Evolutionary conservation across 1,140 invertebrate genomes (phyloP).

Genomic region (Daktulosphaira vitifoliae): DNA sequence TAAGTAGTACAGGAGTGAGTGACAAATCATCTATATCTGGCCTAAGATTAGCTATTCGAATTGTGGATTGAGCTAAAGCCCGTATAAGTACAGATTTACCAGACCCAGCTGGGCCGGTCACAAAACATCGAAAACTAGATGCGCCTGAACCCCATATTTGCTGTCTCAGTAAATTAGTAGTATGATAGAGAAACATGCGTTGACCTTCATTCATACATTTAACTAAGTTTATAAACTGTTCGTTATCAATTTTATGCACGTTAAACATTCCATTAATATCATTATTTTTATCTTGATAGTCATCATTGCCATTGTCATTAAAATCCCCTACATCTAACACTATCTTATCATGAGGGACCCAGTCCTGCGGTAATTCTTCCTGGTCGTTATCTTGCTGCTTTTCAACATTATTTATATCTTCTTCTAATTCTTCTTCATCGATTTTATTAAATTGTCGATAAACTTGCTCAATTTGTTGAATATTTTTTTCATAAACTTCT

Average conservation of each 20-base stretch:
- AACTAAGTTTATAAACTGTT: neutral
- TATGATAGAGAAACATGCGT: neutral
- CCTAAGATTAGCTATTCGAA: neutral
- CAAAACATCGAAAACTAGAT: neutral
- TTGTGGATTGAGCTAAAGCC: neutral
- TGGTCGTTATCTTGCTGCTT: neutral
- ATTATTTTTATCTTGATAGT: neutral
- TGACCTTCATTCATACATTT: neutral
- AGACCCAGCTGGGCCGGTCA: neutral
- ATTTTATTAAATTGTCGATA: neutral
- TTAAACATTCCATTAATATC: neutral
- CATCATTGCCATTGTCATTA: neutral
- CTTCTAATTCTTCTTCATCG: neutral
- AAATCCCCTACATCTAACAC: neutral
- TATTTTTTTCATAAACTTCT: slow-evolving; percentile 4
- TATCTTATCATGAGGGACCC: neutral
- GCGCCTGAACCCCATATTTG: neutral
- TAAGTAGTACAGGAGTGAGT: neutral
- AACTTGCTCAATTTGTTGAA: neutral
- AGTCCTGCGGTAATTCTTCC: neutral
- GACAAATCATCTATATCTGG: neutral
- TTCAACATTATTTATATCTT: neutral
- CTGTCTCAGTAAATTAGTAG: neutral
- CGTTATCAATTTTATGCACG: neutral
- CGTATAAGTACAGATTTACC: slow-evolving; percentile 21